These are phyloP conservation scores for Lytechinus variegatus DNA, from an alignment of 35 echinoderm and acorn worm genomes.

Conservation along the genomic window DNA sequence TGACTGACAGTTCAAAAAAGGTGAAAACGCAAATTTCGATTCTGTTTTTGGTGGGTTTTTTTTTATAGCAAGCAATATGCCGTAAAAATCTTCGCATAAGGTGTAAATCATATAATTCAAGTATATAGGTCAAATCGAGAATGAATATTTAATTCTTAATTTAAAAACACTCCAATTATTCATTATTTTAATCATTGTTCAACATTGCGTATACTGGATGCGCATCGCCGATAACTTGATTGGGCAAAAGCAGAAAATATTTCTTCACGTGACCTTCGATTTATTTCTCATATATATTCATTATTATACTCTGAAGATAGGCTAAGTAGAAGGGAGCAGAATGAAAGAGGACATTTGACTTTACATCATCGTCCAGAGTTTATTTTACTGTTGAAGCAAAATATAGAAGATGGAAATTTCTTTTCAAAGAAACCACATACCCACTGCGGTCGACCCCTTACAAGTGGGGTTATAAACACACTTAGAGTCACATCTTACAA, in stretches of 20 bases:
- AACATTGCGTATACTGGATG: not conserved
- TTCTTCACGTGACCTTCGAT: not conserved
- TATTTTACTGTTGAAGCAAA: not conserved
- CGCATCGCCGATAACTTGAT: not conserved
- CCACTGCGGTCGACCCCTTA: not conserved
- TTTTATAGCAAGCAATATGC: too few relatives aligned
- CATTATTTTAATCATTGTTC: not conserved
- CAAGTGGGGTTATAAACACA: conserved; percentile 31
- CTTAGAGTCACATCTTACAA: not conserved
- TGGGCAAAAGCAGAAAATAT: not conserved
- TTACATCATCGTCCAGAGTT: not conserved
- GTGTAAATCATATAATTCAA: too few relatives aligned
- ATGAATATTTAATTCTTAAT: not conserved
- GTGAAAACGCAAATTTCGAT: too few relatives aligned
- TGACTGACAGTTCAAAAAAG: too few relatives aligned
- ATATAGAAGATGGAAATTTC: not conserved
- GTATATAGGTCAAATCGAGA: not conserved
- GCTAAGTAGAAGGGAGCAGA: not conserved
- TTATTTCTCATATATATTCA: not conserved
- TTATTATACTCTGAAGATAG: not conserved
- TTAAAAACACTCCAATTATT: not conserved
- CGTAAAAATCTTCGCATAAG: too few relatives aligned
- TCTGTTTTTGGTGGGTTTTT: too few relatives aligned
- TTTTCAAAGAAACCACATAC: not conserved
- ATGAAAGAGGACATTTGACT: not conserved